Conservation (phyloP, 2,797 vertebrate genomes). For the Margarornis squamiger region DNA sequence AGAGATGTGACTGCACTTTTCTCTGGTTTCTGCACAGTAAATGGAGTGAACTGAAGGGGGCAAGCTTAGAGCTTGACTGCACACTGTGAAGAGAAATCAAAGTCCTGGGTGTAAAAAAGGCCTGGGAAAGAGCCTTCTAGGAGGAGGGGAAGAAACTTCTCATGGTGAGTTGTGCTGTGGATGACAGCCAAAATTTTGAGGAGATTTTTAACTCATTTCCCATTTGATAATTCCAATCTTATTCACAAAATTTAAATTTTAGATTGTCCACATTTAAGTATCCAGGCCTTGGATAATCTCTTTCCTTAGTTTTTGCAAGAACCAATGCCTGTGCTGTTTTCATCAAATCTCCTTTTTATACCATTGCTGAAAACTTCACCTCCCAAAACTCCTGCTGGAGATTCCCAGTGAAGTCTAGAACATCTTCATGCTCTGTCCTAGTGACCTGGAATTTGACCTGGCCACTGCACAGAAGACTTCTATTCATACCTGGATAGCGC, state of each 20-base stretch:
- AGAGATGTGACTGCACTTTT: background rate
- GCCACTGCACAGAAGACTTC: background rate
- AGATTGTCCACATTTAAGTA: background rate
- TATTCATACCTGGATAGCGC: background rate
- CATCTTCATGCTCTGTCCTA: background rate
- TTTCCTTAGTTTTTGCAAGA: background rate
- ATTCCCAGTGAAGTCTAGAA: rapidly evolving
- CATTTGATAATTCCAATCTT: background rate
- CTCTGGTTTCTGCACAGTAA: slow-evolving; percentile 18
- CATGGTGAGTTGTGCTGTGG: background rate
- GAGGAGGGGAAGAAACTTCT: background rate
- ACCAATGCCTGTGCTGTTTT: background rate
- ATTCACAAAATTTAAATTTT: background rate
- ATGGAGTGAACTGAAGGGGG: slow-evolving; percentile 39
- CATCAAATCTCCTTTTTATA: background rate
- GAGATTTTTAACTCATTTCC: background rate
- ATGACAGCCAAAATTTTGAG: background rate
- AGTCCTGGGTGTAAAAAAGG: background rate
- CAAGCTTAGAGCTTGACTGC: slow-evolving; percentile 44
- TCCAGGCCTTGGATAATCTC: background rate
- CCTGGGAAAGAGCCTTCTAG: background rate
- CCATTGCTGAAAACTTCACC: background rate
- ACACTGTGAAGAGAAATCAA: background rate
- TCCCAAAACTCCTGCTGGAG: background rate
- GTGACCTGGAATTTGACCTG: background rate